Base-by-base conservation (phyloP, 1,140 invertebrate genomes). In the Scaptomyza montana region DNA sequence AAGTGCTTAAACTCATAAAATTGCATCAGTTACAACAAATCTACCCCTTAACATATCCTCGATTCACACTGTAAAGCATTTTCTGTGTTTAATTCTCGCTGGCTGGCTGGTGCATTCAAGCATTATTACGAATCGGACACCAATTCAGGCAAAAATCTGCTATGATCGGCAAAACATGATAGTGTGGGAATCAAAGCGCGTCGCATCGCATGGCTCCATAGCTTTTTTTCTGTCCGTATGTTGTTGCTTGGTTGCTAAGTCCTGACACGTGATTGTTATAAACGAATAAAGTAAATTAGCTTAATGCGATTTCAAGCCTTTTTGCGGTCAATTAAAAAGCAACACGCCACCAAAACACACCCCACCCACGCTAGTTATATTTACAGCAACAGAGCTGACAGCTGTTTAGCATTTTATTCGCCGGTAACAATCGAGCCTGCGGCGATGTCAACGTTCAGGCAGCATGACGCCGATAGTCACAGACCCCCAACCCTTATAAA, bases 251-350 rank as follows among this genome's bases (percentile, higher is more conserved):
- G 64, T 16, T 51, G 55, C 59, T 82, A 82, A 87, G 82, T 87
- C 82, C 82, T 87, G 78, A 67, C 82, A 87, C 82, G 82, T 87
- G 82, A 82, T 87, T 87, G 77, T 66, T 49, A 70, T 82, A 87
- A 78, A 67, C 64, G 72, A 87, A 85, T 73, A 64, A 64, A 41
- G 30, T 64, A 74, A 64, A 59, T 87, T 87, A 70, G 71, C 43
- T n/a, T 62, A 73, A 72, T 87, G 68, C 74, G 77, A 73, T 77
- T 77, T 65, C 76, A 89, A 82, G 74, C 75, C 68, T 87, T 66
- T 49, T 59, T 87, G 82, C 78, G 82, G 82, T 87, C 82, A 87
- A 87, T 87, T 87, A 87, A 33, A 73, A 64, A 66, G 41, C 69
- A 77, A 33, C 73, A 70, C 62, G 59, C 39, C 12, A 0, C 39